Evolutionary conservation across 2,113 vertebrate species (phyloP).

Genomic region (Procavia capensis): DNA sequence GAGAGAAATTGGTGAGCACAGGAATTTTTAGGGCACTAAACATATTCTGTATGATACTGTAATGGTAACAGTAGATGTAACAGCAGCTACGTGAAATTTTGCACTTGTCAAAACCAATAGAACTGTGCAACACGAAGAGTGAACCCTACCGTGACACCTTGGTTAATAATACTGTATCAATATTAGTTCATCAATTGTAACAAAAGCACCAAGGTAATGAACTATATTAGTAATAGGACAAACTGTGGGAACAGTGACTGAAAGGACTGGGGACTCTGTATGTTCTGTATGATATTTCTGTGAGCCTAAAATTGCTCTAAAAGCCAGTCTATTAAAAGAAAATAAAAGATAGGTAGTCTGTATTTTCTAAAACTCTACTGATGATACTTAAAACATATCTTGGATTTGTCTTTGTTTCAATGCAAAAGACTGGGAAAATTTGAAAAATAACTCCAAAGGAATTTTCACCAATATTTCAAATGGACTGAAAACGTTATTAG

Average conservation of each 20-base stretch:
- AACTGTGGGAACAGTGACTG: neutral
- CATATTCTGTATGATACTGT: neutral
- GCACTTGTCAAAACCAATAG: neutral
- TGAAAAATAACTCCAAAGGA: neutral
- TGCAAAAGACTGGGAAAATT: neutral
- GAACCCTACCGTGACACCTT: neutral
- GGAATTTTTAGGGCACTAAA: neutral
- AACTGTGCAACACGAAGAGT: neutral
- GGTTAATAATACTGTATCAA: neutral
- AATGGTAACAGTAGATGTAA: no score
- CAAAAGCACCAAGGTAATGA: neutral
- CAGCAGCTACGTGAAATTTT: neutral
- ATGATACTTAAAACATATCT: neutral
- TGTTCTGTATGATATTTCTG: no score
- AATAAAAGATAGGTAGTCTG: neutral
- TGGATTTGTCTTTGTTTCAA: neutral
- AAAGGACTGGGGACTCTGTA: no score
- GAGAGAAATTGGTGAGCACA: neutral
- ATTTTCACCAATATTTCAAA: neutral
- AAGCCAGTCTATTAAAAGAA: neutral
- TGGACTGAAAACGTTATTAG: neutral
- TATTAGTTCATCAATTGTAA: neutral
- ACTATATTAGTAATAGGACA: neutral
- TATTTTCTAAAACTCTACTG: neutral
- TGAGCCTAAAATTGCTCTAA: neutral